phyloP scores from a whole-genome alignment of 2,797 vertebrate species.

The Triplophysa bombifrons region DNA sequence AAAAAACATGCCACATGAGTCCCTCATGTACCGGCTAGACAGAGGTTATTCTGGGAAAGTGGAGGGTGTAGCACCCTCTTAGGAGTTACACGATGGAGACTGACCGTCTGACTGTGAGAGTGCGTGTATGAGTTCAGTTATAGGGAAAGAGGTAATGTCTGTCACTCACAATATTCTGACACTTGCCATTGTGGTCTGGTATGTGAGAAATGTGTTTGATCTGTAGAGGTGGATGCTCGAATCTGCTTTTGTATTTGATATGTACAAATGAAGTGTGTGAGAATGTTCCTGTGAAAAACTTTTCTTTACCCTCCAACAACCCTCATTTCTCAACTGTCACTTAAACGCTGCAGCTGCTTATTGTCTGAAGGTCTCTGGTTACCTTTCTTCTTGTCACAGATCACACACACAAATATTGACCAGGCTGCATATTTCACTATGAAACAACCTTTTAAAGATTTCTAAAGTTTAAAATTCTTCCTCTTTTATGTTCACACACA shows the following conservation, averaged over 20 bases:
- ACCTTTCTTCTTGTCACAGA: conserved; percentile 29
- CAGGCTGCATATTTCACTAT: not conserved
- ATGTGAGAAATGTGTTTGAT: conserved; percentile 53
- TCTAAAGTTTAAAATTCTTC: too few species aligned
- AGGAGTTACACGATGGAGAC: conserved; percentile 48
- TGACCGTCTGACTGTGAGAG: conserved; percentile 32
- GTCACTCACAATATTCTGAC: conserved; percentile 45
- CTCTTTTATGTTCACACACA: not conserved
- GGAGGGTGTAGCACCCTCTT: conserved; percentile 35
- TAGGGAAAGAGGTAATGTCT: conserved; percentile 18
- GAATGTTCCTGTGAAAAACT: conserved; percentile 27
- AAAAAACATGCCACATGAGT: conserved; percentile 34
- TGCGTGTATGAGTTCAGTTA: conserved; percentile 30
- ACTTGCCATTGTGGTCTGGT: conserved; percentile 46
- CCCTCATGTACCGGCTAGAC: conserved; percentile 47
- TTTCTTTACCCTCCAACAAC: conserved; percentile 37
- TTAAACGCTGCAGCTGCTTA: conserved; percentile 29
- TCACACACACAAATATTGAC: conserved; percentile 56
- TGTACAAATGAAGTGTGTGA: conserved; percentile 20
- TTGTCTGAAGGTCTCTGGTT: conserved; percentile 38
- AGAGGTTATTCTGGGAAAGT: conserved; percentile 48
- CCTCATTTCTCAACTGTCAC: conserved; percentile 38
- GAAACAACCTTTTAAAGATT: too few species aligned
- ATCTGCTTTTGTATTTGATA: not conserved
- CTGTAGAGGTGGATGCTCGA: conserved; percentile 25